Evolutionary conservation across 2,797 vertebrate genomes (phyloP).

Genomic region (Gymnodraco acuticeps): DNA sequence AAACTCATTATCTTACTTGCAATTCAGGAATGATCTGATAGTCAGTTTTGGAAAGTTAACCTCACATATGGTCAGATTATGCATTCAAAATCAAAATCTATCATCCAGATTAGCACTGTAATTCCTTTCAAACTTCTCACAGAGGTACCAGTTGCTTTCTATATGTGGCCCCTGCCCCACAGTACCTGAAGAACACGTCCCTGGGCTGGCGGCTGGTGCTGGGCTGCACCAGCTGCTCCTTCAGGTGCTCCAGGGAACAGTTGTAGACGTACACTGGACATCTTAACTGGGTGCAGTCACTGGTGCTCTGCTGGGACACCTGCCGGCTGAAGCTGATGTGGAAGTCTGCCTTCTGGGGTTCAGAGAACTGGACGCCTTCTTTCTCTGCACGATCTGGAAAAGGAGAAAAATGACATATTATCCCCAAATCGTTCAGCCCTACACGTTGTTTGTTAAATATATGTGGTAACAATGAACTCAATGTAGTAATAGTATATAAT

Average conservation of each 20-base stretch:
- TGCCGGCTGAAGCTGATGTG: constrained; percentile 86
- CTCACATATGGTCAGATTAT: not conserved
- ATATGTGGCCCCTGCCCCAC: not conserved
- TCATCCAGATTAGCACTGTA: not conserved
- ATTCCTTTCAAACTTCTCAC: not conserved
- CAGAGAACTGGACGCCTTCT: constrained; percentile 85
- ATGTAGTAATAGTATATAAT: not conserved
- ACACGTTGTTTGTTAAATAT: not conserved
- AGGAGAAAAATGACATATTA: not conserved
- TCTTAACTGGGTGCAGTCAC: constrained; percentile 83
- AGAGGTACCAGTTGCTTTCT: not conserved
- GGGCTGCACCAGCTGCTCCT: constrained; percentile 91
- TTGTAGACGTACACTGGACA: constrained; percentile 97
- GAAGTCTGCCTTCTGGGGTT: constrained; percentile 81
- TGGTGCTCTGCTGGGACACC: constrained; percentile 85
- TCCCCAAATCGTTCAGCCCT: not conserved
- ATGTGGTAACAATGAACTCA: not conserved
- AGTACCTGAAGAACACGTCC: constrained; percentile 93
- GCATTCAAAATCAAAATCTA: not conserved
- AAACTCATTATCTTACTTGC: too few relatives aligned
- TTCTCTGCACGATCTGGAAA: constrained; percentile 76
- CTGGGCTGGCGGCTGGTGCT: constrained; percentile 83
- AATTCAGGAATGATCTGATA: too few relatives aligned
- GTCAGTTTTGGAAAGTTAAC: not conserved
- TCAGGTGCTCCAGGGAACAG: constrained; percentile 92